Evolutionary conservation across 2,113 vertebrate species (phyloP).

Genomic region (Bos indicus): DNA sequence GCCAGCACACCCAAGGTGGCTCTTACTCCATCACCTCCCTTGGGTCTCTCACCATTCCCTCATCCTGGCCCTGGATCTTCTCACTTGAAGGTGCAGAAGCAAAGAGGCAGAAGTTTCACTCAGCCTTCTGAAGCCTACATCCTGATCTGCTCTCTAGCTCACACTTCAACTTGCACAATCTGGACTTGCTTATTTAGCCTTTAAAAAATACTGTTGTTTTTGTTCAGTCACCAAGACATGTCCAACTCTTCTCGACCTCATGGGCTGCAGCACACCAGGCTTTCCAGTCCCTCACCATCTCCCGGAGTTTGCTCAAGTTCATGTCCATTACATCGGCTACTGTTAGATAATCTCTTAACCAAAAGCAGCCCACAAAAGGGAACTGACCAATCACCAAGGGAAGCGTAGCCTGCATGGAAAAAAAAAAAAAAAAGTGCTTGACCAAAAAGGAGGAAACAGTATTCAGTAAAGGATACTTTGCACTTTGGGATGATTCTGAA

Average conservation of each 20-base stretch:
- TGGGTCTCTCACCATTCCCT: neutral
- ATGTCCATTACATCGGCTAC: neutral
- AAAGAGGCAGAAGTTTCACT: rapidly evolving
- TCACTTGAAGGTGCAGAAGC: neutral
- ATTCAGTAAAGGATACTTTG: neutral
- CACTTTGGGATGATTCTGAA: neutral
- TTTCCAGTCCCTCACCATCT: neutral
- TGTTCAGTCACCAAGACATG: neutral
- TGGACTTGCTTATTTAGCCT: neutral
- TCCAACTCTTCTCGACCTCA: neutral
- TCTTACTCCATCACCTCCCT: rapidly evolving
- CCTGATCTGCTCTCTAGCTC: neutral
- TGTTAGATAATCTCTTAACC: neutral
- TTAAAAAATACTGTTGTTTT: neutral
- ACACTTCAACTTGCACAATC: neutral
- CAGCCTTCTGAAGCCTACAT: neutral
- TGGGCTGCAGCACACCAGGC: neutral
- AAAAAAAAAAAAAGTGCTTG: neutral
- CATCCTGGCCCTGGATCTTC: neutral
- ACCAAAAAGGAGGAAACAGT: neutral
- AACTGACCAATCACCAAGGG: neutral
- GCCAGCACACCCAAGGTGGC: neutral
- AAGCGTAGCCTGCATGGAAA: neutral
- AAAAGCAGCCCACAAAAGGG: neutral
- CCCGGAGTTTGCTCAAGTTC: neutral